Percentiles rank a stretch among this genome's conserved stretches.
phyloP scores from a whole-genome alignment of 2,113 vertebrate genomes.

The Micronisus gabar region DNA sequence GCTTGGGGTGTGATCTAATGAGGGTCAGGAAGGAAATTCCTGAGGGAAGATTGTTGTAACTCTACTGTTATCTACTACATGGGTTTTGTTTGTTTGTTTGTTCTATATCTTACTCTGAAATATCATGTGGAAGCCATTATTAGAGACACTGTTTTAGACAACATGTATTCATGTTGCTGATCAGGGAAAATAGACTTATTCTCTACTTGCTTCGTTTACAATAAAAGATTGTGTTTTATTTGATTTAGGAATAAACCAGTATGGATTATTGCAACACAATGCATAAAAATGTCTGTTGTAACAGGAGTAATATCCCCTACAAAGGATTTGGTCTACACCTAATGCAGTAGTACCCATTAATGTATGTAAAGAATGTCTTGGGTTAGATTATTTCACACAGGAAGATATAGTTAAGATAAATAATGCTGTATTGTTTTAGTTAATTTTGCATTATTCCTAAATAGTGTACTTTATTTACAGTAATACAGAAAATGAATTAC shows the following conservation, averaged over 20 bases:
- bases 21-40: not conserved
- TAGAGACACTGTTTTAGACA: not conserved
- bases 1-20: not conserved
- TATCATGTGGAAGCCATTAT: not conserved
- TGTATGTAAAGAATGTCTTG: not conserved
- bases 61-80: not conserved
- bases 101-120: not conserved
- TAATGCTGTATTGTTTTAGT: not conserved
- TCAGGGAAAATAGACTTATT: not conserved
- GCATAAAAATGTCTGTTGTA: not conserved
- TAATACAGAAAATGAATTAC: not conserved
- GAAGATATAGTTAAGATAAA: not conserved
- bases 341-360: not conserved
- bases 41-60: not conserved
- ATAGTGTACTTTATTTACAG: not conserved
- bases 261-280: not conserved
- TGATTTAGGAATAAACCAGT: not conserved
- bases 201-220: not conserved
- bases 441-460: not conserved
- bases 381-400: not conserved
- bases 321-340: not conserved
- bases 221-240: not conserved
- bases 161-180: not conserved
- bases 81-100: not conserved
- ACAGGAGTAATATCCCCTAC: not conserved